These are phyloP conservation scores for Hoplias malabaricus DNA, from an alignment of 2,113 vertebrate species.

Conservation along the genomic window DNA sequence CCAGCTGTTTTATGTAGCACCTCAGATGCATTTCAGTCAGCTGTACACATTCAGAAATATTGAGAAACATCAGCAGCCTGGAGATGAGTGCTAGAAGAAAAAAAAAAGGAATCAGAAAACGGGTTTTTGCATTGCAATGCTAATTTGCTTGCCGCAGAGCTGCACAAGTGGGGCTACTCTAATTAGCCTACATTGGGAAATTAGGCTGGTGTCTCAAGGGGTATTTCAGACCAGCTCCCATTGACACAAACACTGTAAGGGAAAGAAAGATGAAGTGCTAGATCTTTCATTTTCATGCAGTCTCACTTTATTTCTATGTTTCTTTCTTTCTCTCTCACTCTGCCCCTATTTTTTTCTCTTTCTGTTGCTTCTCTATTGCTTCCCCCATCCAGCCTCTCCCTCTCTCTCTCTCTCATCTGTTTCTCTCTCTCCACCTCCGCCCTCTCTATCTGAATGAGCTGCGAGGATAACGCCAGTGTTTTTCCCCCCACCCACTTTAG, in stretches of 20 bases:
- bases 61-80: neutral
- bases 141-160: conserved; percentile 25
- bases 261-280: conserved; percentile 26
- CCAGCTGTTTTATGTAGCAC: conserved; percentile 3
- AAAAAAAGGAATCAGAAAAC: conserved; percentile 1
- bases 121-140: conserved; percentile 8
- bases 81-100: conserved; percentile 11
- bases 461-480: conserved; percentile 29
- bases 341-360: neutral
- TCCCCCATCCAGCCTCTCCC: conserved; percentile 3
- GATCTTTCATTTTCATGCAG: neutral
- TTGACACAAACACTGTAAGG: conserved; percentile 37
- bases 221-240: conserved; percentile 15
- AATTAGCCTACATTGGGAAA: conserved; percentile 48
- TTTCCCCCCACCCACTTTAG: conserved; percentile 42
- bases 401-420: neutral
- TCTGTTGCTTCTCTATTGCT: neutral
- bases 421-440: neutral
- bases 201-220: conserved; percentile 28
- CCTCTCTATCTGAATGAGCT: conserved; percentile 12
- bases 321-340: conserved; percentile 5
- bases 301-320: neutral
- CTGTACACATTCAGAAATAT: neutral
- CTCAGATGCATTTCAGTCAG: neutral
- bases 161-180: conserved; percentile 23